Evolutionary conservation across 2,888 invertebrate genomes (phyloP), one percentile per base, ranked within the genome.

Genomic region (Leptogaster cylindrica): DNA sequence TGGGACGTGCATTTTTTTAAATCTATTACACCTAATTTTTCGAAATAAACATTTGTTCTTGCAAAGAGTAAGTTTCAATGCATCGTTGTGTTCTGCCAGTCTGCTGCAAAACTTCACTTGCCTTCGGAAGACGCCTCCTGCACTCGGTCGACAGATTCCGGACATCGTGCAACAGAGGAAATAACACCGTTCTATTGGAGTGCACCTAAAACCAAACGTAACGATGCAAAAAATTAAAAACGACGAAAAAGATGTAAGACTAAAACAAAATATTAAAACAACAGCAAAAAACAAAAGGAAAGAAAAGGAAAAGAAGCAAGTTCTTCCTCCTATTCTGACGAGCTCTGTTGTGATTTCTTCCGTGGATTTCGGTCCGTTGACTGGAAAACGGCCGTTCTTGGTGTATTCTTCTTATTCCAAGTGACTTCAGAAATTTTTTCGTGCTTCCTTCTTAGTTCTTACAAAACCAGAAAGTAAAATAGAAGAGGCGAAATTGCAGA

Each of bases 281-380:
- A n/a, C n/a, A n/a, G n/a, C n/a, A n/a, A n/a, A n/a, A n/a, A n/a
- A n/a, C n/a, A 25, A 41, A 41, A 39, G 25, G 14, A 12, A 36
- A 25, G 7, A 36, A 23, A 12, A 39, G 23, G 27, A 18, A 33
- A 36, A 18, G 18, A 12, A 23, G 16, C 28, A 25, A 58, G 39
- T 58, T 58, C 39, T 39, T 58, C 58, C 39, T 58, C 58, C 41
- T 58, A n/a, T 36, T 41, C 33, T 58, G 14, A 31, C 52, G 31
- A 52, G 16, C 31, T 52, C 52, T 3, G 52, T 52, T 52, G 31
- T 31, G 52, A 52, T 52, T 52, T 52, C 33, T 33, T 52, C 31
- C 20, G 27, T 12, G 51, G 28, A 51, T 25, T 27, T 51, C 5
- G 16, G 16, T 16, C 16, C 52, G 52, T 20, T 0, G 10, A 12